Evolutionary conservation across 2,113 vertebrate species (phyloP), one percentile per base, ranked within the genome.

Genomic region (Ageneiosus marmoratus): DNA sequence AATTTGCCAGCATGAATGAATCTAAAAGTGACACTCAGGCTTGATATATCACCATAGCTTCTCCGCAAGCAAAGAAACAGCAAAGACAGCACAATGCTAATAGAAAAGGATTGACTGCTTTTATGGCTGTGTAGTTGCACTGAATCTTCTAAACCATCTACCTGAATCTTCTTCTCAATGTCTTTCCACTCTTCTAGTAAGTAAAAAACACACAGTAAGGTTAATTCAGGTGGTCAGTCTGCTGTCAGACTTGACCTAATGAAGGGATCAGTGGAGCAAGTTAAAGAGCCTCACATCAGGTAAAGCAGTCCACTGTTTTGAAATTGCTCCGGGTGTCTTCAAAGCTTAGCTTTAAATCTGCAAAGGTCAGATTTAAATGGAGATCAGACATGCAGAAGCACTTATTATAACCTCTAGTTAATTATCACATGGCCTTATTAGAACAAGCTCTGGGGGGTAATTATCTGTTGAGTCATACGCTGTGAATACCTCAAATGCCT

Each of bases 371-470:
- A 74, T 29, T n/a, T 18, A n/a, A 73, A 37, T 24, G 2, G n/a
- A 73, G 80, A 73, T 81, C 53, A 34, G 69, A 58, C 69, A 69
- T 60, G 69, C 34, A 81, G 67, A 34, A 73, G 53, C 48, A 74
- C 69, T 60, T 81, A 73, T 46, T 41, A 32, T 60, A 56, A 32
- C 69, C 41, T 81, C 53, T 74, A 74, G 80, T 81, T 81, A 58
- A 81, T 81, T 73, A 81, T 74, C 72, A 74, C 24, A 32, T 32
- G 46, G 72, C 27, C 72, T 74, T 46, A 51, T 74, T 74, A 74
- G 72, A 29, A 74, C 46, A 50, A 81, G 67, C 2, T 46, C 53
- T 37, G 18, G 44, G 53, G n/a, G 37, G 53, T 60, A 60, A 74
- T 60, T 60, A 55, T 27, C 37, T 73, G 69, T n/a, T 69, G 32